Conservation (phyloP, 2,113 vertebrate genomes). For the Pollimyrus isidori region DNA sequence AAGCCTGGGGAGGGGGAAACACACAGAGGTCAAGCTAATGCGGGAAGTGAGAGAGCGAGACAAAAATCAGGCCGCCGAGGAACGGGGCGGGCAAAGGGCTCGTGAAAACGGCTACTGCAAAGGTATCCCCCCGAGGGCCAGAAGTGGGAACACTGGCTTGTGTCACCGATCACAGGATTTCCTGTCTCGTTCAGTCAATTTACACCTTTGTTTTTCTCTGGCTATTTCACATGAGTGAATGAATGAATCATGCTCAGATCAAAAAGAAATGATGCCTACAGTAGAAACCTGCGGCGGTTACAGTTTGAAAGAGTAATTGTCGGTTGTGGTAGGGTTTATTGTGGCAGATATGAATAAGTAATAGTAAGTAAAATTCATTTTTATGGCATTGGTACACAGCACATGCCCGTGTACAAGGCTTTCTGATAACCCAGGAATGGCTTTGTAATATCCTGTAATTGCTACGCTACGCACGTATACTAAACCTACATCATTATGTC, state of each 20-base stretch:
- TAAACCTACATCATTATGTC: background rate
- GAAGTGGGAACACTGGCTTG: background rate
- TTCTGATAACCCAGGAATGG: background rate
- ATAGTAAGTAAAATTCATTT: background rate
- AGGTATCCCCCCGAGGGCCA: background rate
- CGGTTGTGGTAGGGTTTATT: background rate
- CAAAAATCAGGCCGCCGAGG: no score
- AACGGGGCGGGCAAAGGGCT: background rate
- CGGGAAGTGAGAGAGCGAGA: background rate
- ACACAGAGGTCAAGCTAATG: no score
- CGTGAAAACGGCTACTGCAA: background rate
- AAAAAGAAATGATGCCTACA: background rate
- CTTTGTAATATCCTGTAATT: background rate
- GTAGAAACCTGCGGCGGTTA: background rate
- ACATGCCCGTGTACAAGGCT: background rate
- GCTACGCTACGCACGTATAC: background rate
- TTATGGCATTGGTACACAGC: background rate
- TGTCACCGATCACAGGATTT: background rate
- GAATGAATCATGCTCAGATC: background rate
- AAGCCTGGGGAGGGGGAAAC: conserved; percentile 64
- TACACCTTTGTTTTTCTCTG: background rate
- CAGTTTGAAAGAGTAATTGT: background rate
- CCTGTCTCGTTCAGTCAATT: background rate
- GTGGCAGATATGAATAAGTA: background rate
- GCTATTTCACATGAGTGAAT: background rate